Base-by-base conservation (phyloP, 2,888 invertebrate genomes). In the Digitonthophagus gazella region DNA sequence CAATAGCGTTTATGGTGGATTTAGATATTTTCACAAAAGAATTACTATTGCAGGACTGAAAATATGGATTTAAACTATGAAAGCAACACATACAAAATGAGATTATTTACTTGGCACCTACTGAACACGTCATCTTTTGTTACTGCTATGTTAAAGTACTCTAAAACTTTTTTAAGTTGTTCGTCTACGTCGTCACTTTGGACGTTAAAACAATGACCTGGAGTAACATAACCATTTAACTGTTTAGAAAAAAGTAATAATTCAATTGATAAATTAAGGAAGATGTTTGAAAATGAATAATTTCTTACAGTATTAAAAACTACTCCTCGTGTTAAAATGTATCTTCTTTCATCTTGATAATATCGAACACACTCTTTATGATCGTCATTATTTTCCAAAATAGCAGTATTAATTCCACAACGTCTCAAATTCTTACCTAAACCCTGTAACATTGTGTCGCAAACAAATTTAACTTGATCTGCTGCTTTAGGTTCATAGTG, bases 111-210 rank as follows among this genome's bases (percentile, higher is more conserved):
- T 81, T 89, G 87, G 81, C 95, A 95, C 74, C 91, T 85, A 76
- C 87, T 90, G 76, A 92, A 89, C 71, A 93, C 86, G 81, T 93
- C 87, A 71, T 84, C 85, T 78, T 87, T 85, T 22, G 84, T 86
- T 64, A 93, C 84, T 58, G 80, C 79, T 68, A 94, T 84, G 78
- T 89, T 88, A 79, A 90, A 93, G 78, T 87, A 85, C 65, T 82
- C 82, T 44, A 93, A 80, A 65, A 93, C 88, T 80, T 90, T 89
- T 69, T 85, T 81, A 22, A 92, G 80, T 79, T 93, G 93, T 64
- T 90, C 87, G 67, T 86, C 85, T 6, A 85, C 76, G 69, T 83
- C 82, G 28, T 86, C 85, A 67, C 85, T 83, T 8, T 83, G 79
- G 58, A 93, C 86, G 80, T 86, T 85, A 76, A 89, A 87, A 77